Base-by-base conservation (phyloP, 2,888 invertebrate species). In the Cerastoderma edule region DNA sequence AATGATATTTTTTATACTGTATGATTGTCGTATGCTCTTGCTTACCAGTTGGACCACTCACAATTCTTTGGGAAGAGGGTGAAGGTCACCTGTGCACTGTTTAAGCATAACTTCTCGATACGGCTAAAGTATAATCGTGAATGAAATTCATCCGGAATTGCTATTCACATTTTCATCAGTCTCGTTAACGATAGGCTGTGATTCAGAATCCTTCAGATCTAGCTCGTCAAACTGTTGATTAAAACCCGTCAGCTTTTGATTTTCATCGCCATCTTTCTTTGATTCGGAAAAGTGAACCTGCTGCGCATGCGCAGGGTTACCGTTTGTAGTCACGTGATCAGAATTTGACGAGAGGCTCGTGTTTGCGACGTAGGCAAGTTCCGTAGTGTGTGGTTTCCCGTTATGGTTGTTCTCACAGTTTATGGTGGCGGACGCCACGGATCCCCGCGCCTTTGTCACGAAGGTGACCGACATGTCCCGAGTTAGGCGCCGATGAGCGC, bases 401-500 rank as follows among this genome's bases (percentile, higher is more conserved):
- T 48, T 46, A 10, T 57, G 57, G 10, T 57, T 22, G 19, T 30
- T 22, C n/a, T 68, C 68, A 60, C 28, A 28, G 50, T 64, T 53
- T 44, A 54, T 56, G 64, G 56, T 72, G 39, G 71, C 67, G 0
- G 83, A 83, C 6, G 57, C 78, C 10, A 78, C 63, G 19, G 81
- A 84, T 3, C 70, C 75, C 35, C 81, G 73, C 16, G 74, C 57
- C 32, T 75, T 68, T 16, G 81, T 78, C 2, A 81, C 67, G 67
- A 71, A 85, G 33, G 85, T 78, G 24, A 78, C 77, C 66, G 83
- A 69, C 2, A 83, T 85, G 53, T 85, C 78, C 16, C 83, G 72
- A 16, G 72, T 73, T 0, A 44, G 24, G n/a, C 80, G 53, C 53
- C 75, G 60, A 22, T 27, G 65, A 30, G 63, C 72, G 4, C 60